Conservation (phyloP, 2,888 invertebrate species). For the Thelaira solivaga region DNA sequence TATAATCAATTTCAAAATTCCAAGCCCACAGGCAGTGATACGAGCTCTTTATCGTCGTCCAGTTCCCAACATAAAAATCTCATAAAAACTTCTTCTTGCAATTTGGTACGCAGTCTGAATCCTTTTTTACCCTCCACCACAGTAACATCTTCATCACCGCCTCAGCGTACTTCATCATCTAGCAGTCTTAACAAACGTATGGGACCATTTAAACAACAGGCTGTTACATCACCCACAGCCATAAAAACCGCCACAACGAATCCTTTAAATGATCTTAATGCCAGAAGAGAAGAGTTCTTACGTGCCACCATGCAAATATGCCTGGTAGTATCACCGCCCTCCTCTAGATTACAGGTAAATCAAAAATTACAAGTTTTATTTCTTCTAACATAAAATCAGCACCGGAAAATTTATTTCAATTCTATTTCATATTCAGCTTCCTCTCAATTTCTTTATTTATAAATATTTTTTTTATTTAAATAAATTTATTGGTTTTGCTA, state of each 20-base stretch:
- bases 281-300: conserved; percentile 83
- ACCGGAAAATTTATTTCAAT: no score
- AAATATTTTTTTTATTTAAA: no score
- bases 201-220: conserved; percentile 66
- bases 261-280: conserved; percentile 69
- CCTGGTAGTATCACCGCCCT: conserved; percentile 84
- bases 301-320: conserved; percentile 86
- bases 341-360: conserved; percentile 77
- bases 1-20: not conserved
- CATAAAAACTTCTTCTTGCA: conserved; percentile 65
- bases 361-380: no score
- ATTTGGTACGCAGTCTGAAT: conserved; percentile 71
- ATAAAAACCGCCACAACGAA: conserved; percentile 10
- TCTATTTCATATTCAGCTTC: no score
- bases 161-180: conserved; percentile 63
- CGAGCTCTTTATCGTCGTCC: conserved; percentile 1
- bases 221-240: conserved; percentile 63
- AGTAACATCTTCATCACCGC: conserved; percentile 48
- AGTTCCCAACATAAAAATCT: conserved; percentile 60
- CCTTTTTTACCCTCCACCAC: conserved; percentile 70
- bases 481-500: no score
- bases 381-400: no score
- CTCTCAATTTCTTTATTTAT: no score
- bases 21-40: conserved; percentile 17
- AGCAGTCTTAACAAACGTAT: conserved; percentile 63